Base-by-base conservation (phyloP, 2,888 invertebrate genomes). In the Rhimphoctona megacephalus region DNA sequence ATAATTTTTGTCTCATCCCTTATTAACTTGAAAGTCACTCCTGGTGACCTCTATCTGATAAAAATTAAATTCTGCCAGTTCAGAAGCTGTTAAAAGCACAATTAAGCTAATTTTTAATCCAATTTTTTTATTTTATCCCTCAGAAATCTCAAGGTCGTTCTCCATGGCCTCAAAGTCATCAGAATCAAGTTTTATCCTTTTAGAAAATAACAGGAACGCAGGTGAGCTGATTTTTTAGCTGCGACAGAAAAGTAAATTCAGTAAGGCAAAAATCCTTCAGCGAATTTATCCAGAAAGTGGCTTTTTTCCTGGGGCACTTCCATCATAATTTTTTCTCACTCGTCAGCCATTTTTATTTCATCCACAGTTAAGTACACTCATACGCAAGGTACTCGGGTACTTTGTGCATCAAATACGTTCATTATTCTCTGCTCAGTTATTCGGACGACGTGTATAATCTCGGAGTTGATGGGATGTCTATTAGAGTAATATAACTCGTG, bases 321-420 rank as follows among this genome's bases (percentile, higher is more conserved):
- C 30, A 30, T 30, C 30, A 61, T 61, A 61, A 61, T 61, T 30
- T 30, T 30, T 14, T 30, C 30, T 17, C 61, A 14, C 11, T 17
- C 17, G 17, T 61, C 61, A 30, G 61, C 30, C 61, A 61, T 61
- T 61, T 61, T 61, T 30, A 61, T 61, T 61, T 30, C 30, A 61
- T 61, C 30, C 30, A 25, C 14, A 3, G 11, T 57, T 14, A 30
- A 61, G 61, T 17, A 61, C 25, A 30, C 30, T 30, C 30, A 7
- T 30, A 14, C 30, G 4, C 14, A 11, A 57, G 14, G 14, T 57
- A 57, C 25, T 14, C 49, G n/a, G 14, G 36, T 67, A n/a, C 22
- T 39, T 67, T 67, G 39, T 43, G 22, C 73, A 73, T 73, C 73
- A 36, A 36, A 52, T 36, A 73, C 22, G 14, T 22, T 73, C 11